Evolutionary conservation across 2,113 vertebrate species (phyloP).

Genomic region (Columba livia): DNA sequence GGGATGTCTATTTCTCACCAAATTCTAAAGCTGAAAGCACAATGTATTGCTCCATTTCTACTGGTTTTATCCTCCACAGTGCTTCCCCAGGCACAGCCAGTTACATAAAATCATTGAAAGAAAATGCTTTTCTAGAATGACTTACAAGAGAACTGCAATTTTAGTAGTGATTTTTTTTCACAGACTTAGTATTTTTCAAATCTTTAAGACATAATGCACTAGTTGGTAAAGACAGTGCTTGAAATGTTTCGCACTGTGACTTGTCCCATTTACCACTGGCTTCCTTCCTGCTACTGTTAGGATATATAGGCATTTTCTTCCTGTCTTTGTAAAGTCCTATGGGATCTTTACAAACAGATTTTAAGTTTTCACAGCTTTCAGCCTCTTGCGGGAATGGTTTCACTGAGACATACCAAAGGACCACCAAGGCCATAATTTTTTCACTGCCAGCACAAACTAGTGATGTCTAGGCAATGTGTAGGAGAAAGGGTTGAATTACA

Average conservation of each 20-base stretch:
- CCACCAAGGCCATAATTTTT: neutral
- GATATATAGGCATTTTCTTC: neutral
- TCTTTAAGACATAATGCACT: neutral
- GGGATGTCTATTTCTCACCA: neutral
- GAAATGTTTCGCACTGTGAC: conserved; percentile 37
- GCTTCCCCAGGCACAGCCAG: neutral
- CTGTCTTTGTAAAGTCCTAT: neutral
- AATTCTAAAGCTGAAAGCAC: neutral
- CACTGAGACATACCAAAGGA: neutral
- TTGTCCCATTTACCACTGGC: conserved; percentile 26
- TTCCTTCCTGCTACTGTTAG: neutral
- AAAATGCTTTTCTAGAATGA: neutral
- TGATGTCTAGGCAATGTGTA: neutral
- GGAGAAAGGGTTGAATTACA: neutral
- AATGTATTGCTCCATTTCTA: neutral
- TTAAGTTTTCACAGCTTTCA: neutral
- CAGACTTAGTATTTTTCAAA: neutral
- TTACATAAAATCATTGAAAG: neutral
- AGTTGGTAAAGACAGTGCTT: conserved; percentile 4
- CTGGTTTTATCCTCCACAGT: neutral
- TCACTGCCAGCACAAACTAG: neutral
- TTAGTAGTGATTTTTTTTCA: neutral
- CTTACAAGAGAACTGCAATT: neutral
- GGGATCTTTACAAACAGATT: neutral
- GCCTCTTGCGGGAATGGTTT: neutral